Evolutionary conservation across 2,797 vertebrate species (phyloP).

Genomic region (Karalla daura): DNA sequence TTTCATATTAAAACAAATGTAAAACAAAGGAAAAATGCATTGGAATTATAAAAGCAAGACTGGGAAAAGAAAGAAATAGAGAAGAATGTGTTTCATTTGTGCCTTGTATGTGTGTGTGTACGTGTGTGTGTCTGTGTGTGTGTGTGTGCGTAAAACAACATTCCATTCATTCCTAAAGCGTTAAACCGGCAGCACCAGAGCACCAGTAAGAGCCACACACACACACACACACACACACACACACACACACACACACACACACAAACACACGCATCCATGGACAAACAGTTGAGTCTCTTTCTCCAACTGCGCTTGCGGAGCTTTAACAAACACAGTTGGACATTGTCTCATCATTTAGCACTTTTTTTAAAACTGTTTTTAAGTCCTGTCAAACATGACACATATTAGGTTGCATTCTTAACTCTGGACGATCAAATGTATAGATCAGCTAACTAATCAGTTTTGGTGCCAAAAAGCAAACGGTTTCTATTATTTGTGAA

Average conservation of each 20-base stretch:
- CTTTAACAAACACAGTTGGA: too few species aligned
- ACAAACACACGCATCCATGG: not conserved
- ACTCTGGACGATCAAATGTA: too few species aligned
- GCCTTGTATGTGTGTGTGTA: constrained; percentile 27
- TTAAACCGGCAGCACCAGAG: constrained; percentile 74
- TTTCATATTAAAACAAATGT: constrained; percentile 12
- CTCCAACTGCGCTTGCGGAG: constrained; percentile 7
- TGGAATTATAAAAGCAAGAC: not conserved
- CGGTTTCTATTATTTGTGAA: too few species aligned
- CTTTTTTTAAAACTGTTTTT: too few species aligned
- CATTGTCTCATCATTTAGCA: too few species aligned
- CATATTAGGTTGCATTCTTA: too few species aligned
- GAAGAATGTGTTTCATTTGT: constrained; percentile 42
- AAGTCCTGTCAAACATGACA: too few species aligned
- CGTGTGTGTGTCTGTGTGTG: constrained; percentile 47
- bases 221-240: constrained; percentile 17
- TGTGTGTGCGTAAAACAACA: constrained; percentile 76
- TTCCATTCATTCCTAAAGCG: constrained; percentile 84
- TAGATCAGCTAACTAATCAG: too few species aligned
- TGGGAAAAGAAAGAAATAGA: not conserved
- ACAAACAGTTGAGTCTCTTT: constrained; percentile 28
- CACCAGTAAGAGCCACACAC: constrained; percentile 46
- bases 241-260: constrained; percentile 15
- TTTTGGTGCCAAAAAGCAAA: too few species aligned
- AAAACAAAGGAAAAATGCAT: not conserved